Evolutionary conservation across 2,888 invertebrate species (phyloP).

Genomic region (Anoplius nigerrimus): DNA sequence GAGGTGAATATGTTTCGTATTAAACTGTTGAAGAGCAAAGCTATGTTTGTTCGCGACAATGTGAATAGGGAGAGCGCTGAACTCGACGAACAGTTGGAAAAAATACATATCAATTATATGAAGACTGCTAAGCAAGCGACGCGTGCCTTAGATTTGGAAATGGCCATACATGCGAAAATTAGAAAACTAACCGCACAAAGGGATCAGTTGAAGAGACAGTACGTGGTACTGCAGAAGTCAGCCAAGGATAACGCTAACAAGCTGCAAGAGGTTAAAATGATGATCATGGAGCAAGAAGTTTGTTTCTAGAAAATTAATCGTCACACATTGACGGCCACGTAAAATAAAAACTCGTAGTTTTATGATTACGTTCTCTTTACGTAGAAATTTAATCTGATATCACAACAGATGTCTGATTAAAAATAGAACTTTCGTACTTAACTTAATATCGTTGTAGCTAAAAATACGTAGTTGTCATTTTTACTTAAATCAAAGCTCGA

Average conservation of each 20-base stretch:
- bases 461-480: too few species aligned
- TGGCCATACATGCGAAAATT: slow-evolving; percentile 14
- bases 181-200: slow-evolving; percentile 17
- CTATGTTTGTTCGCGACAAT: slow-evolving; percentile 35
- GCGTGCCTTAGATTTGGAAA: neutral
- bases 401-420: too few species aligned
- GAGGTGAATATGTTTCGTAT: slow-evolving; percentile 31
- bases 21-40: slow-evolving; percentile 38
- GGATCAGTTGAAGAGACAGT: slow-evolving; percentile 25
- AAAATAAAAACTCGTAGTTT: too few species aligned
- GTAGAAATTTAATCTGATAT: too few species aligned
- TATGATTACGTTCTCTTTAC: too few species aligned
- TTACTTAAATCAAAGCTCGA: too few species aligned
- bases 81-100: slow-evolving; percentile 31
- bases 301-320: too few species aligned
- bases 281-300: too few species aligned
- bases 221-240: slow-evolving; percentile 12
- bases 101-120: slow-evolving; percentile 34
- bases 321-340: too few species aligned
- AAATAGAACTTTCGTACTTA: too few species aligned
- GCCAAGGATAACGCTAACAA: slow-evolving; percentile 29
- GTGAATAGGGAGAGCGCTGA: slow-evolving; percentile 23
- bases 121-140: neutral
- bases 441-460: too few species aligned
- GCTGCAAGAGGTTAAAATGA: too few species aligned